A percentile compares a stretch with the other conserved stretches of the same genome.
phyloP scores from a whole-genome alignment of 2,797 vertebrate species.

The Phataginus tetradactyla region DNA sequence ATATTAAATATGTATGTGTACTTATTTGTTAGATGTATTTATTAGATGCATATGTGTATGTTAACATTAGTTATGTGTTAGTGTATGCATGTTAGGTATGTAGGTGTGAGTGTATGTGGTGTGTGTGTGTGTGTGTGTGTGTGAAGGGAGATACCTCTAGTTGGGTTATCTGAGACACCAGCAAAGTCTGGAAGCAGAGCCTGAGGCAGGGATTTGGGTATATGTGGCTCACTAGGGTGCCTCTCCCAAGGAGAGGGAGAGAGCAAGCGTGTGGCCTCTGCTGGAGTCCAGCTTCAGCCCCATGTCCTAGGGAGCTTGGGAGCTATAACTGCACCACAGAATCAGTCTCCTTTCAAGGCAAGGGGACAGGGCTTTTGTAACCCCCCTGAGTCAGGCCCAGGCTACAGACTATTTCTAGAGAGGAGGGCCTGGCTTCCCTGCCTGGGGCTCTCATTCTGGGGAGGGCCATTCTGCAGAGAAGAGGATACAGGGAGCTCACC shows the following conservation, averaged over 20 bases:
- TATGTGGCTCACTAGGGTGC: fast-evolving
- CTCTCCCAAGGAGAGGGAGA: background rate
- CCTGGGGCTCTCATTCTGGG: background rate
- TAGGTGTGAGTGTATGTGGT: too few relatives aligned
- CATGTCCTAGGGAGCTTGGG: background rate
- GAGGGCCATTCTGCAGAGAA: background rate
- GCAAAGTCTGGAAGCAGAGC: background rate
- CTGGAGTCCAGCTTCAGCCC: background rate
- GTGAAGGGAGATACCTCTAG: background rate
- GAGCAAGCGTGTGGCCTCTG: background rate
- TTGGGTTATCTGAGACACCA: background rate
- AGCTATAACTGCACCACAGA: fast-evolving
- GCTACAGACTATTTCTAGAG: background rate
- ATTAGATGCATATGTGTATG: background rate
- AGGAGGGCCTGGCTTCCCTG: too few relatives aligned
- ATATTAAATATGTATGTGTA: background rate
- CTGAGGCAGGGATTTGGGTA: background rate
- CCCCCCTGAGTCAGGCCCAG: background rate
- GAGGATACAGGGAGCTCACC: background rate
- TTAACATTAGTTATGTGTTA: background rate
- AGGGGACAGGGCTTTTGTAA: background rate
- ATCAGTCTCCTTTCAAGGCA: background rate
- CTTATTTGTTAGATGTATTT: background rate
- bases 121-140: background rate
- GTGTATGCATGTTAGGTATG: too few relatives aligned